These are phyloP conservation scores for Bombus polaris DNA, from an alignment of 1,140 invertebrate genomes.

Conservation along the genomic window DNA sequence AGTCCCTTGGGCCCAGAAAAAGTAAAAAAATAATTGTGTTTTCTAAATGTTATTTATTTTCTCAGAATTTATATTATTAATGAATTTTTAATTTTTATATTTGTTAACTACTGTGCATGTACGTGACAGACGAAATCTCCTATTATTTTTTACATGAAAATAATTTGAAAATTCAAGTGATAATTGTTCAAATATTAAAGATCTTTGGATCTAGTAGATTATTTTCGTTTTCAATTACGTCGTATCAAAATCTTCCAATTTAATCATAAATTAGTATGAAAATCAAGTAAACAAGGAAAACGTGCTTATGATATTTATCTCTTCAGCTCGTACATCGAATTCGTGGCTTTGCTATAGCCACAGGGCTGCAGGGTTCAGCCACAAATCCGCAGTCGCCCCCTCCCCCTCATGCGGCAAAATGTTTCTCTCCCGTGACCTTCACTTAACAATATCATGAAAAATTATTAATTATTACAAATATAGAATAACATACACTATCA, in stretches of 20 bases:
- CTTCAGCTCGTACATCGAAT: no score
- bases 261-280: no score
- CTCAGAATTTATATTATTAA: no score
- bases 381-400: no score
- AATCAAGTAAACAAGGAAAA: no score
- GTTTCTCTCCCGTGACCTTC: neutral
- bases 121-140: no score
- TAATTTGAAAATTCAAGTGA: neutral
- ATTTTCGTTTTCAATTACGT: neutral
- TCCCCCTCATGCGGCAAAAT: no score
- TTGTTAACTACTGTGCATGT: neutral
- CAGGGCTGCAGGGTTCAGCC: no score
- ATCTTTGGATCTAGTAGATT: neutral
- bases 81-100: neutral
- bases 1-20: constrained; percentile 15
- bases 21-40: neutral
- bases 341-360: no score
- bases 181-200: neutral
- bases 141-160: no score
- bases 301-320: no score
- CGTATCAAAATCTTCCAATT: no score
- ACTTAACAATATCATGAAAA: neutral
- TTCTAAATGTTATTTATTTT: neutral
- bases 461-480: neutral
- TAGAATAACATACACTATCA: neutral